These are phyloP conservation scores for Polia nebulosa DNA, from an alignment of 2,888 invertebrate genomes.

Conservation along the genomic window DNA sequence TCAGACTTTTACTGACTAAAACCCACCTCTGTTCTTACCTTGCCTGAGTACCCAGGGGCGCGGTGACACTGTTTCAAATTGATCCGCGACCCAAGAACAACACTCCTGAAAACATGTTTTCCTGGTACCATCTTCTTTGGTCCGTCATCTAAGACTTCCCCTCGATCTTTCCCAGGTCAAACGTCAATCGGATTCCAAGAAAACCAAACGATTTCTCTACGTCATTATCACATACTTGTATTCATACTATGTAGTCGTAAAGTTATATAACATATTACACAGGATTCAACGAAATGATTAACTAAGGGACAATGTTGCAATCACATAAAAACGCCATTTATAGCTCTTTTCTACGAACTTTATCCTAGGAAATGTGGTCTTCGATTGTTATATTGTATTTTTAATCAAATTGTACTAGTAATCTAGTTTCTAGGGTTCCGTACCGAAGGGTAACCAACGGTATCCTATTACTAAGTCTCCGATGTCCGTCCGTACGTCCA, in stretches of 20 bases:
- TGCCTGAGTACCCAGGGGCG: too few species aligned
- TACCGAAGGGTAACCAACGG: too few species aligned
- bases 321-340: slow-evolving; percentile 55
- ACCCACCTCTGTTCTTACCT: too few species aligned
- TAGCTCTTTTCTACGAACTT: slow-evolving; percentile 58
- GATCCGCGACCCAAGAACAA: too few species aligned
- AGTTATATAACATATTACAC: slow-evolving; percentile 46
- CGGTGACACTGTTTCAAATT: too few species aligned
- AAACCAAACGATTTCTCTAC: slow-evolving; percentile 30
- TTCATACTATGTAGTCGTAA: slow-evolving; percentile 30
- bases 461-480: too few species aligned
- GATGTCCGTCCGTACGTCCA: too few species aligned
- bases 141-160: background rate
- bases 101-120: too few species aligned
- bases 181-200: slow-evolving; percentile 11
- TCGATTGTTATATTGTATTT: slow-evolving; percentile 54
- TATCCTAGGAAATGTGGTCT: slow-evolving; percentile 58
- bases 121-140: background rate
- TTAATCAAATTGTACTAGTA: slow-evolving; percentile 32
- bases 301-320: slow-evolving; percentile 55
- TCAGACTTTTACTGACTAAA: too few species aligned
- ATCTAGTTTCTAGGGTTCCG: slow-evolving; percentile 40
- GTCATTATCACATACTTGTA: slow-evolving; percentile 19
- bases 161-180: slow-evolving; percentile 16
- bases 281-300: slow-evolving; percentile 73